These are phyloP conservation scores for Drosophila testacea DNA, from an alignment of 2,888 invertebrate species.

Conservation along the genomic window DNA sequence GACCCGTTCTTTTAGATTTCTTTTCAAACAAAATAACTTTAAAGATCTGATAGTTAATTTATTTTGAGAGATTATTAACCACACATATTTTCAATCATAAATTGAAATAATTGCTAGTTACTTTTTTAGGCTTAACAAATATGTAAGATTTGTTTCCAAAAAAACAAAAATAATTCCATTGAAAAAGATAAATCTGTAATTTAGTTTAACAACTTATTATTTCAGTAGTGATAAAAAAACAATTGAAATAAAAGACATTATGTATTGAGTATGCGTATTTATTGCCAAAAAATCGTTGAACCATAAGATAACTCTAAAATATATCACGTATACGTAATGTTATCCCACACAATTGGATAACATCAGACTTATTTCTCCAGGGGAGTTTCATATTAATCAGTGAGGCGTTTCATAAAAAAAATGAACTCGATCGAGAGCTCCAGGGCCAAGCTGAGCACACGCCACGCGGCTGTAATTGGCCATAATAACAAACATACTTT, in stretches of 20 bases:
- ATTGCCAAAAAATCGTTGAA: neutral
- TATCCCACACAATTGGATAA: constrained; percentile 13
- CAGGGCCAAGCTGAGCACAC: constrained; percentile 27
- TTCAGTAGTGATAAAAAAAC: neutral
- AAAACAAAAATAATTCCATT: neutral
- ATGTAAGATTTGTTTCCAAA: neutral
- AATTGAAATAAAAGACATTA: neutral
- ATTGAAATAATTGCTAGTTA: neutral
- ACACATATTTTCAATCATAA: too few species aligned
- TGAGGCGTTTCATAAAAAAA: constrained; percentile 10
- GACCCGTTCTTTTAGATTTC: neutral
- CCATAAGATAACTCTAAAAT: neutral
- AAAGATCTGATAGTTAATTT: too few species aligned
- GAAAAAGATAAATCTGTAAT: too few species aligned
- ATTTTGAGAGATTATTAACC: too few species aligned
- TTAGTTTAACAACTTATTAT: neutral
- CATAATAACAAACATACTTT: constrained; percentile 23
- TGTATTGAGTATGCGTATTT: neutral
- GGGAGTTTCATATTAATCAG: constrained; percentile 3
- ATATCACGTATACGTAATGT: constrained; percentile 7
- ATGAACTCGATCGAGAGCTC: constrained; percentile 6
- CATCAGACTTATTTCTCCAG: neutral
- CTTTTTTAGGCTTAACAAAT: neutral
- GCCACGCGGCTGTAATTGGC: constrained; percentile 27
- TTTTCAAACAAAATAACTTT: too few species aligned